Conservation (phyloP, 2,888 invertebrate genomes). For the Lasioglossum morio region DNA sequence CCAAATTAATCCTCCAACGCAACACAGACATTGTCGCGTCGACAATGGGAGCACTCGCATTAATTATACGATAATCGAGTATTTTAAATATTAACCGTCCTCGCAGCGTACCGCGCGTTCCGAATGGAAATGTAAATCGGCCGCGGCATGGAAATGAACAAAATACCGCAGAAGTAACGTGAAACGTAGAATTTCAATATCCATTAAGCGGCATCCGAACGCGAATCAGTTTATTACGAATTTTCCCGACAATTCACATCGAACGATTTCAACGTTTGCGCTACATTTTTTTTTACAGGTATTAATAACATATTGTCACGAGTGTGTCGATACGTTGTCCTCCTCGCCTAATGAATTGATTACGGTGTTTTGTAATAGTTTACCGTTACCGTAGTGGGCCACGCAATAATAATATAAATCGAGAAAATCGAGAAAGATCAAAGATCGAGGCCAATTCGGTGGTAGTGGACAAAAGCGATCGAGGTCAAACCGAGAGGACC, state of each 20-base stretch:
- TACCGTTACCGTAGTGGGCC: too few relatives aligned
- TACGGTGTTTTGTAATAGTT: too few relatives aligned
- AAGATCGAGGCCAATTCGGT: too few relatives aligned
- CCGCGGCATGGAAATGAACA: background rate
- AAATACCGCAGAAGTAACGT: background rate
- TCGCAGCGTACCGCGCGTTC: background rate
- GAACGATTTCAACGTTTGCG: background rate
- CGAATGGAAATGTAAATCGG: background rate
- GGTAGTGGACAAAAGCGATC: background rate
- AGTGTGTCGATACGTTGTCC: too few relatives aligned
- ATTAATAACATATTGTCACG: too few relatives aligned
- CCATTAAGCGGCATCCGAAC: background rate
- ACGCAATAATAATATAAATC: too few relatives aligned
- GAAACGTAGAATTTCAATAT: background rate
- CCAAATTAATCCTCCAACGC: background rate
- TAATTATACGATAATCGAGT: background rate
- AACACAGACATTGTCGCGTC: background rate
- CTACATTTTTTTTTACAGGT: too few relatives aligned
- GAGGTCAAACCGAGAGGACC: background rate
- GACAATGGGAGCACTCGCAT: background rate
- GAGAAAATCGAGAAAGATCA: too few relatives aligned
- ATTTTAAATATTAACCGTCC: background rate
- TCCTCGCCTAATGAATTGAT: too few relatives aligned
- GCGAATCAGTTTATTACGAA: background rate
- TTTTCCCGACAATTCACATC: background rate